Conservation (phyloP, 1,140 invertebrate genomes). For the Dendroctonus valens region DNA sequence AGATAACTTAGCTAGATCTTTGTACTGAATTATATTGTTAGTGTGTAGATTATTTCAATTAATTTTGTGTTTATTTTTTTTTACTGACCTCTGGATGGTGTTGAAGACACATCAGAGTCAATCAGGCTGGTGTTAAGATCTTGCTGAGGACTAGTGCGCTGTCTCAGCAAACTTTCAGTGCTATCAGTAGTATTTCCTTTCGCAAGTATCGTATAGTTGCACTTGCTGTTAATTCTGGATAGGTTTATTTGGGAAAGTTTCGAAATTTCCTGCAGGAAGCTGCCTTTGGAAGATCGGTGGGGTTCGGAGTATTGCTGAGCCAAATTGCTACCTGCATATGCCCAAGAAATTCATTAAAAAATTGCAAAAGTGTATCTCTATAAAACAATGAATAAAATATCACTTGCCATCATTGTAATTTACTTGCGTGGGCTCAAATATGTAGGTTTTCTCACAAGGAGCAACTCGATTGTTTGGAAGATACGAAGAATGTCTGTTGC, state of each 20-base stretch:
- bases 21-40: background rate
- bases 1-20: background rate
- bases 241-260: conserved; percentile 73
- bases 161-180: conserved; percentile 61
- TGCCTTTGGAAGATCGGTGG: conserved; percentile 33
- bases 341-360: background rate
- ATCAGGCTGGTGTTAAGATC: conserved; percentile 36
- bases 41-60: background rate
- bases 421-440: conserved; percentile 50
- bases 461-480: conserved; percentile 48
- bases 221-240: conserved; percentile 64
- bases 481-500: conserved; percentile 49
- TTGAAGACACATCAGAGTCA: conserved; percentile 32
- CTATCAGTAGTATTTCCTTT: conserved; percentile 60
- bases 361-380: background rate
- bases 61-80: background rate
- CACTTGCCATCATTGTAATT: conserved; percentile 50
- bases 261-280: conserved; percentile 62
- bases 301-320: conserved; percentile 37
- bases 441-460: conserved; percentile 51
- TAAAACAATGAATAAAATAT: background rate
- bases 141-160: conserved; percentile 41
- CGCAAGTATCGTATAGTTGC: conserved; percentile 70
- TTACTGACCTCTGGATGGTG: conserved; percentile 42
- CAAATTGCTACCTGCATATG: conserved; percentile 32